Evolutionary conservation across 2,113 vertebrate species (phyloP).

Genomic region (Siniperca knerii): DNA sequence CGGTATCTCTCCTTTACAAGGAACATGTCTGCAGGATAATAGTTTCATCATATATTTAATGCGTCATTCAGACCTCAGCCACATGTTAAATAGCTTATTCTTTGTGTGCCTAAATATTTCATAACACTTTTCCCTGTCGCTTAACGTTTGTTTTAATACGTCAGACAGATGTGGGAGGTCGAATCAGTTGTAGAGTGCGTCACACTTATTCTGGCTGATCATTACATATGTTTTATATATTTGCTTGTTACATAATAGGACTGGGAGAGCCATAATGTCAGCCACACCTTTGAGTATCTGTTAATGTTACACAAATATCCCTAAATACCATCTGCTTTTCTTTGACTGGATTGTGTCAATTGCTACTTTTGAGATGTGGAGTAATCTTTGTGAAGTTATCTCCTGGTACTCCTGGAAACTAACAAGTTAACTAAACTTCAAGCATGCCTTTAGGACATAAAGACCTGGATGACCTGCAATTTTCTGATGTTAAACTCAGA

Average conservation of each 20-base stretch:
- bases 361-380: neutral
- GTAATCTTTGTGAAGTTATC: neutral
- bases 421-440: too few species aligned
- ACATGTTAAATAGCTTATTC: neutral
- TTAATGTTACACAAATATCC: neutral
- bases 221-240: neutral
- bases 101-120: neutral
- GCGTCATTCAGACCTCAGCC: neutral
- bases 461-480: too few species aligned
- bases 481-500: too few species aligned
- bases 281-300: neutral
- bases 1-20: neutral
- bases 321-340: neutral
- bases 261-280: neutral
- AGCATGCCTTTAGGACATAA: too few species aligned
- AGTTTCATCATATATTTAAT: neutral
- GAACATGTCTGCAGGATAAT: neutral
- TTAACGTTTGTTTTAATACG: neutral
- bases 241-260: constrained; percentile 2
- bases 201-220: neutral
- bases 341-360: neutral
- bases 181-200: neutral
- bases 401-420: too few species aligned
- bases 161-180: neutral
- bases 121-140: neutral